A percentile compares a stretch with the other conserved stretches of the same genome.
These are phyloP conservation scores for Drosophila tristis DNA, from an alignment of 1,140 invertebrate genomes.

Conservation along the genomic window DNA sequence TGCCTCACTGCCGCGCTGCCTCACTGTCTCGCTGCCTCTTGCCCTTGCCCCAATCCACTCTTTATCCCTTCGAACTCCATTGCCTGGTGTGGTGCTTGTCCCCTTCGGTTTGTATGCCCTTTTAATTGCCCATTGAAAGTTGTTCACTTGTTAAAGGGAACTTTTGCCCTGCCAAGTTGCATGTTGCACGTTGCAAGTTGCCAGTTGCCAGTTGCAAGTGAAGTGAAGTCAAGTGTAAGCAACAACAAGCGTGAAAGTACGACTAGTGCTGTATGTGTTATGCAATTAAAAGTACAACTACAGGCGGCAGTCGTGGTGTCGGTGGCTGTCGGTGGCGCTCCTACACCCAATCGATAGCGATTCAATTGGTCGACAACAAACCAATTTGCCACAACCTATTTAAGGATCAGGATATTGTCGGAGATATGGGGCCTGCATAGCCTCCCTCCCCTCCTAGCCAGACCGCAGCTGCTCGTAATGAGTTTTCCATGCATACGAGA, in stretches of 20 bases:
- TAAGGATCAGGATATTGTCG: conserved; percentile 26
- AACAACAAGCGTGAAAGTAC: conserved; percentile 68
- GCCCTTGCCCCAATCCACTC: neutral
- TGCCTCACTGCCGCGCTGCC: too few relatives aligned
- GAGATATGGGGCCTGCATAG: neutral
- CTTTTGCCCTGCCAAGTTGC: conserved; percentile 64
- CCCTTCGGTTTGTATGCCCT: conserved; percentile 72
- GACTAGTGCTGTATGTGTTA: conserved; percentile 57
- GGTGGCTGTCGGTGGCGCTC: conserved; percentile 7
- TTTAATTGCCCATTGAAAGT: conserved; percentile 83
- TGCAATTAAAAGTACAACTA: conserved; percentile 69
- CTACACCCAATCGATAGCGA: conserved; percentile 47
- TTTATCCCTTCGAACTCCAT: neutral
- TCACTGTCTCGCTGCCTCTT: too few relatives aligned
- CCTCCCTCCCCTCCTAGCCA: too few relatives aligned
- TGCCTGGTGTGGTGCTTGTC: conserved; percentile 31
- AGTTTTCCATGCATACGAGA: conserved; percentile 42
- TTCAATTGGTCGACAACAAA: conserved; percentile 53
- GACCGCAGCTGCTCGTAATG: conserved; percentile 46
- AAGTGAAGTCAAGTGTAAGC: conserved; percentile 63
- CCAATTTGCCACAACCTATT: conserved; percentile 43
- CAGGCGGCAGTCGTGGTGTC: conserved; percentile 4
- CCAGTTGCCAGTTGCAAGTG: conserved; percentile 25
- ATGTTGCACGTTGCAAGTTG: neutral
- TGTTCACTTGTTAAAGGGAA: conserved; percentile 81